Evolutionary conservation across 1,140 invertebrate genomes (phyloP).

Genomic region (Caenorhabditis tropicalis): DNA sequence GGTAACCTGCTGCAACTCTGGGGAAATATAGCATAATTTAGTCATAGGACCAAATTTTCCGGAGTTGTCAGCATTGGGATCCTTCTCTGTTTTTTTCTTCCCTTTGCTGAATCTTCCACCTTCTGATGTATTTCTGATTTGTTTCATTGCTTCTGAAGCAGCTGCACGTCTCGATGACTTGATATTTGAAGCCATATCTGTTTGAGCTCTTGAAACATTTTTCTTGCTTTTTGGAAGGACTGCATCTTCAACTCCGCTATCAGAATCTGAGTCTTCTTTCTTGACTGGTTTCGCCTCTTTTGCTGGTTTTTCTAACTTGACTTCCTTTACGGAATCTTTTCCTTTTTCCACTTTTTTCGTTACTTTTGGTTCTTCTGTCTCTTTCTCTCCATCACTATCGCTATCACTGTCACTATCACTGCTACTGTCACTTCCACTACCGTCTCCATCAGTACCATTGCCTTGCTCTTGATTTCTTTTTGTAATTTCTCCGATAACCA

Average conservation of each 20-base stretch:
- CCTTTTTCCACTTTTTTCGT: background rate
- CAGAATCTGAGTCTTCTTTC: background rate
- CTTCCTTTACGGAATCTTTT: background rate
- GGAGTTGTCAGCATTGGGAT: conserved; percentile 16
- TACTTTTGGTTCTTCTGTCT: background rate
- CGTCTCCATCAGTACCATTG: too few species aligned
- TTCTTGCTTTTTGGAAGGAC: background rate
- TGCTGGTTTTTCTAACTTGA: background rate
- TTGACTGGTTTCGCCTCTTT: background rate
- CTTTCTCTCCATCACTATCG: background rate
- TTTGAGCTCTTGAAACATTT: background rate
- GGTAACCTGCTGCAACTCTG: background rate
- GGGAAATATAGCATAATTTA: background rate
- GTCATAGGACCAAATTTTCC: conserved; percentile 25
- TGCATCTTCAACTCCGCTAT: background rate
- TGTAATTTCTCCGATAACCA: background rate
- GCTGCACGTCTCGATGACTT: conserved; percentile 2
- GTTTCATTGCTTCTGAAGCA: background rate
- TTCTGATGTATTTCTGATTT: background rate
- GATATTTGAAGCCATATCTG: background rate
- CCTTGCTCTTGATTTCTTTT: too few species aligned
- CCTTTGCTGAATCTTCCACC: background rate
- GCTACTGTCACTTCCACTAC: background rate
- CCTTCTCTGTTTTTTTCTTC: background rate
- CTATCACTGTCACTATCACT: background rate